Conservation (phyloP, 23 tunicate species). For the Halocynthia aurantium region DNA sequence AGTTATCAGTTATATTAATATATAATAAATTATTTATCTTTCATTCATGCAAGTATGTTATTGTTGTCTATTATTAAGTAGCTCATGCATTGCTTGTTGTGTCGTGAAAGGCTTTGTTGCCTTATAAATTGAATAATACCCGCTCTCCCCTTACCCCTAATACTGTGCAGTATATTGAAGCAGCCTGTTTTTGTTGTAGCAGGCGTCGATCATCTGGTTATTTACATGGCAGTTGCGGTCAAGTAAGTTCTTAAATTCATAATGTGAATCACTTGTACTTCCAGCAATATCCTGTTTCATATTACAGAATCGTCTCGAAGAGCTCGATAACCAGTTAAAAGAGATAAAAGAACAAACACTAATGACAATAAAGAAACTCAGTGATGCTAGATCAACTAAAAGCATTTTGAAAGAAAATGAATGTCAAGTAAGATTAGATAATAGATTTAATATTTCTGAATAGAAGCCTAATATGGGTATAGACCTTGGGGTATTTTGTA, state of each 20-base stretch:
- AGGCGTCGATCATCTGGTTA: conserved; percentile 14
- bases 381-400: conserved; percentile 7
- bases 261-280: neutral
- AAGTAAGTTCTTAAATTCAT: neutral
- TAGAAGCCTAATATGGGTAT: conserved; percentile 5
- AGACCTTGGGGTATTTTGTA: too few species aligned
- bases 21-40: neutral
- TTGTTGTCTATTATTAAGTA: neutral
- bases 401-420: conserved; percentile 9
- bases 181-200: too few species aligned
- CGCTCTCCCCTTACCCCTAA: neutral
- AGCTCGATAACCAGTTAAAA: neutral
- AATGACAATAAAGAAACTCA: neutral
- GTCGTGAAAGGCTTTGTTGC: too few species aligned
- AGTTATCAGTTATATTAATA: neutral
- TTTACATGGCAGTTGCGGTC: conserved; percentile 17
- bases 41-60: too few species aligned
- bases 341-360: conserved; percentile 3
- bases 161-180: neutral
- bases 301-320: neutral
- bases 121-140: too few species aligned
- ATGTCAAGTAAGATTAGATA: conserved; percentile 6
- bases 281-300: neutral
- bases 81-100: too few species aligned
- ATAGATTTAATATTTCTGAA: neutral